Percentiles rank a stretch among this genome's conserved stretches.
phyloP scores from a whole-genome alignment of 2,888 invertebrate species.

The Sarcophaga carnaria region DNA sequence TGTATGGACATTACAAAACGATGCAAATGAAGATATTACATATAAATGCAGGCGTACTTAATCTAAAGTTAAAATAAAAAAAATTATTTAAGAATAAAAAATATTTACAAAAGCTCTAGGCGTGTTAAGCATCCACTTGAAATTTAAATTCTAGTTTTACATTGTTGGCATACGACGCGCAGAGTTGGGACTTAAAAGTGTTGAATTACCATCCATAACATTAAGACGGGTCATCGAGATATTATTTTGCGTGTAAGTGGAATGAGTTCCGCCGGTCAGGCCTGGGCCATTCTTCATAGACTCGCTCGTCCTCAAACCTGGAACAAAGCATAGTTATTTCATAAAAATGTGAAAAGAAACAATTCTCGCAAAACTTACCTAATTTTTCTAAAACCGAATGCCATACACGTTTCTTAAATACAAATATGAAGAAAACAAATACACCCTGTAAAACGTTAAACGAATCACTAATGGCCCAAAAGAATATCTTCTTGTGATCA shows the following conservation, averaged over 20 bases:
- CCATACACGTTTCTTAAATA: slow-evolving; percentile 87
- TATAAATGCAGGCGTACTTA: slow-evolving; percentile 6
- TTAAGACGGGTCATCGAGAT: slow-evolving; percentile 73
- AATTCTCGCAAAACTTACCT: slow-evolving; percentile 79
- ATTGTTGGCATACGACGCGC: slow-evolving; percentile 56
- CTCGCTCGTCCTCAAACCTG: slow-evolving; percentile 63
- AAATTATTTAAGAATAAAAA: background rate
- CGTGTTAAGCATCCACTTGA: background rate
- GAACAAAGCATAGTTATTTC: background rate
- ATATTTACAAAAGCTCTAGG: slow-evolving; percentile 58
- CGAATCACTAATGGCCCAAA: slow-evolving; percentile 84
- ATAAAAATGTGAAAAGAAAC: background rate
- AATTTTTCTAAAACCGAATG: slow-evolving; percentile 84
- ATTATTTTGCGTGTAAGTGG: slow-evolving; percentile 72
- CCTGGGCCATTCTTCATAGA: slow-evolving; percentile 67
- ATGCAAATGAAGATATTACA: no score
- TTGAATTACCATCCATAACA: slow-evolving; percentile 71
- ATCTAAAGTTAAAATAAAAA: slow-evolving; percentile 13
- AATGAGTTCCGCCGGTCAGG: slow-evolving; percentile 73
- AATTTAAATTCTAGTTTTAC: slow-evolving; percentile 1
- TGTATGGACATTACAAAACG: no score
- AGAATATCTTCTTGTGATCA: slow-evolving; percentile 82
- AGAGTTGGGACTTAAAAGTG: slow-evolving; percentile 68
- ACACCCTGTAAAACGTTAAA: slow-evolving; percentile 88
- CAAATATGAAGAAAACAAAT: slow-evolving; percentile 88